Evolutionary conservation across 2,113 vertebrate genomes (phyloP).

Genomic region (Syngnathoides biaculeatus): DNA sequence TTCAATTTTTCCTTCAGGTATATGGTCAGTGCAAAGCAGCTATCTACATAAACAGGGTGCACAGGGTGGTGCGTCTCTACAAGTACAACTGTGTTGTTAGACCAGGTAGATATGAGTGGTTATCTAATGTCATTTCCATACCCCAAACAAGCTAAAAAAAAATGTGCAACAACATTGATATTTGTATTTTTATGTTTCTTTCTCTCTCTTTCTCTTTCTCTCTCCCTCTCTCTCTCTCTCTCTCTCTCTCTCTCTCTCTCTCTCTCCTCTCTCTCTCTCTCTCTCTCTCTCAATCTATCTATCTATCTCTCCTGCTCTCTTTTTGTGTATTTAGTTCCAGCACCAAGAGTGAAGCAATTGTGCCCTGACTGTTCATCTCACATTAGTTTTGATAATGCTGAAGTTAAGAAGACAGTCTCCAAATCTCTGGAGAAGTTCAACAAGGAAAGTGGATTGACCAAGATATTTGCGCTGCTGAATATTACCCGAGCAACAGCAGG

Average conservation of each 20-base stretch:
- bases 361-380: conserved; percentile 63
- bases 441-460: conserved; percentile 44
- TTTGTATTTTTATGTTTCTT: not conserved
- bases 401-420: conserved; percentile 31
- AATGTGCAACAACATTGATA: not conserved
- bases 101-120: conserved; percentile 55
- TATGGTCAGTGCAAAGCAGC: conserved; percentile 72
- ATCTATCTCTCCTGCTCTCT: too few relatives aligned
- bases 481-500: conserved; percentile 35
- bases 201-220: not conserved
- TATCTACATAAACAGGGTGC: conserved; percentile 61
- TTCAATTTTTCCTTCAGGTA: conserved; percentile 49
- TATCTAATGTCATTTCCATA: not conserved
- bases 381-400: fast-evolving
- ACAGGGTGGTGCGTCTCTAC: conserved; percentile 68
- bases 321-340: conserved; percentile 56
- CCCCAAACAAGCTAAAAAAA: not conserved
- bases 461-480: conserved; percentile 57
- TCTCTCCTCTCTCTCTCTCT: conserved; percentile 9
- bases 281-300: not conserved
- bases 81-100: conserved; percentile 66
- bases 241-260: not conserved
- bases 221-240: not conserved
- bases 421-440: conserved; percentile 68
- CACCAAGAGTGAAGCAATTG: fast-evolving